A percentile compares a stretch with the other conserved stretches of the same genome.
Conservation (phyloP, 2,888 invertebrate genomes). For the Pterostichus madidus region DNA sequence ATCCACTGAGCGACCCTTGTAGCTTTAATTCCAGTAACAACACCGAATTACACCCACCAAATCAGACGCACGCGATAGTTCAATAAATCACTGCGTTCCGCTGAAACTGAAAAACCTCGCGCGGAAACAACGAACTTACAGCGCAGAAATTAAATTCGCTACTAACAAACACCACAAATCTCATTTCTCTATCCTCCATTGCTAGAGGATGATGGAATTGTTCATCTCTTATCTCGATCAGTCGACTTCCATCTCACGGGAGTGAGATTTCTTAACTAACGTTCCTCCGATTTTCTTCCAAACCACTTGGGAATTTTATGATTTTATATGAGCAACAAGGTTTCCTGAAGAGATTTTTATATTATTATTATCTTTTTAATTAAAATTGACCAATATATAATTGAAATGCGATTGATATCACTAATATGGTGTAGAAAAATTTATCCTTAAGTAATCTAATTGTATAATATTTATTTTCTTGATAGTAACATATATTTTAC, state of each 20-base stretch:
- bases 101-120: slow-evolving; percentile 22
- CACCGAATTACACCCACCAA: slow-evolving; percentile 15
- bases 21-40: slow-evolving; percentile 8
- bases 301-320: slow-evolving; percentile 2
- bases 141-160: slow-evolving; percentile 22
- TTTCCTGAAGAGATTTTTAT: slow-evolving; percentile 13
- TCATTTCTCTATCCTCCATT: not conserved
- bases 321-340: slow-evolving; percentile 1
- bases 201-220: slow-evolving; percentile 18
- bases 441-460: too few species aligned
- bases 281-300: not conserved
- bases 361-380: not conserved
- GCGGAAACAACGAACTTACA: slow-evolving; percentile 17
- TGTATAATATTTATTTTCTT: too few species aligned
- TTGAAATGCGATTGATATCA: too few species aligned
- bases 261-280: slow-evolving; percentile 31
- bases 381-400: too few species aligned
- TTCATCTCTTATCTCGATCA: slow-evolving; percentile 1
- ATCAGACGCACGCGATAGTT: slow-evolving; percentile 39
- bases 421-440: too few species aligned
- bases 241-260: not conserved
- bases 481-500: too few species aligned
- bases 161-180: slow-evolving; percentile 11
- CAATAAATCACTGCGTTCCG: slow-evolving; percentile 19
- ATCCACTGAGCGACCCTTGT: not conserved